Evolutionary conservation across 2,888 invertebrate genomes (phyloP).

Genomic region (Rhagonycha fulva): DNA sequence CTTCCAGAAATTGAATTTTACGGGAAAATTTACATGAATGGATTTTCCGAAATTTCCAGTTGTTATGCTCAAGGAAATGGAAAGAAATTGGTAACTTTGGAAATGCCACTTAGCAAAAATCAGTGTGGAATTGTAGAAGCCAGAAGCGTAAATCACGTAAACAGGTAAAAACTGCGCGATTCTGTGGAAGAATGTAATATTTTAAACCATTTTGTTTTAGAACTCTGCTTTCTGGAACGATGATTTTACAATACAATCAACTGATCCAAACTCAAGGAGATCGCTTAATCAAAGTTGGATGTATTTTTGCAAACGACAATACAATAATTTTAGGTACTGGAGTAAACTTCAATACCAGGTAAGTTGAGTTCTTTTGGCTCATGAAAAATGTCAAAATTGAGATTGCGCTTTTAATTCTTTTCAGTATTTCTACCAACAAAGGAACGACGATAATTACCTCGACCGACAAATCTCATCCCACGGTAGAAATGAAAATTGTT

Average conservation of each 20-base stretch:
- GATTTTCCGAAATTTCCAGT: slow-evolving; percentile 66
- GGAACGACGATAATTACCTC: slow-evolving; percentile 59
- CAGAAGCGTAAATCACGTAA: slow-evolving; percentile 54
- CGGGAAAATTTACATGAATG: slow-evolving; percentile 81
- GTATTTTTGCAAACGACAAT: slow-evolving; percentile 64
- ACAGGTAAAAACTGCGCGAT: slow-evolving; percentile 55
- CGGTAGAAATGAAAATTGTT: slow-evolving; percentile 62
- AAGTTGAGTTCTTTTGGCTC: slow-evolving; percentile 45
- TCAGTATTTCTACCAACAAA: slow-evolving; percentile 53
- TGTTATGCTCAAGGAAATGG: slow-evolving; percentile 68
- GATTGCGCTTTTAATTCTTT: slow-evolving; percentile 31
- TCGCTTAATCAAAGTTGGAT: slow-evolving; percentile 78
- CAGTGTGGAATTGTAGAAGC: slow-evolving; percentile 65
- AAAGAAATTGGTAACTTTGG: slow-evolving; percentile 58
- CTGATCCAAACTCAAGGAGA: slow-evolving; percentile 86
- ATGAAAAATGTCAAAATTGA: no score
- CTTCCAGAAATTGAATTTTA: slow-evolving; percentile 64
- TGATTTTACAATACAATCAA: slow-evolving; percentile 82
- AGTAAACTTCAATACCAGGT: slow-evolving; percentile 60
- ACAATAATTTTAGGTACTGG: slow-evolving; percentile 62
- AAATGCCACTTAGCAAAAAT: slow-evolving; percentile 61
- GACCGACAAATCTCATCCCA: slow-evolving; percentile 53
- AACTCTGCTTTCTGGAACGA: slow-evolving; percentile 74
- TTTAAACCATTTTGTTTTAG: slow-evolving; percentile 53
- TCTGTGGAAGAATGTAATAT: background rate